Conservation (phyloP, 2,113 vertebrate genomes). For the Anarhynchus alexandrinus region DNA sequence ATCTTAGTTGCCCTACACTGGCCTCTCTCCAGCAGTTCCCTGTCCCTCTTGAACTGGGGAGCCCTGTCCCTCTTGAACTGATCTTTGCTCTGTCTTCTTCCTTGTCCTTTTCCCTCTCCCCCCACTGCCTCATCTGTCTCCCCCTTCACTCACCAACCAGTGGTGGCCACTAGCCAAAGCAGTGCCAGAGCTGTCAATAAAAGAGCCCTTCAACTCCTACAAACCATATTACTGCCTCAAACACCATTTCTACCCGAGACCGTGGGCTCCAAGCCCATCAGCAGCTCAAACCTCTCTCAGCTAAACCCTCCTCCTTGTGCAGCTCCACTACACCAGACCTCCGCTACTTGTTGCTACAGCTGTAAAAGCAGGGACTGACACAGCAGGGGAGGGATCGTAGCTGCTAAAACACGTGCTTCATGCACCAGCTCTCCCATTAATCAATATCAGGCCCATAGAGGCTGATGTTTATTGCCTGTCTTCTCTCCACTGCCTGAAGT, state of each 20-base stretch:
- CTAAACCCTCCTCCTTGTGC: neutral
- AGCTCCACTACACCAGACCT: neutral
- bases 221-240: neutral
- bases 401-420: neutral
- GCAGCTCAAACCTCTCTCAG: neutral
- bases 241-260: neutral
- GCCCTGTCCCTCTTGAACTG: too few relatives aligned
- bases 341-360: neutral
- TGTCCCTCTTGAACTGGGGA: too few relatives aligned
- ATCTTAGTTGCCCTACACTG: too few relatives aligned
- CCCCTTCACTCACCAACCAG: neutral
- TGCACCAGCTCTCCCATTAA: neutral
- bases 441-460: neutral
- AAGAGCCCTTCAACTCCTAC: neutral
- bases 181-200: neutral
- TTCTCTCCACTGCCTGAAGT: neutral
- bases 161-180: neutral
- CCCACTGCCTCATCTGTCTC: neutral
- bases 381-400: neutral
- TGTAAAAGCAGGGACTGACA: neutral
- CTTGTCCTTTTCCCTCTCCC: neutral
- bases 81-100: neutral
- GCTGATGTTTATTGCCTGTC: neutral
- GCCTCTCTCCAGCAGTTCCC: too few relatives aligned
- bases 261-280: neutral